Percentiles rank a stretch among this genome's conserved stretches.
Conservation (phyloP, 2,888 invertebrate genomes). For the Strigamia transsilvanica region DNA sequence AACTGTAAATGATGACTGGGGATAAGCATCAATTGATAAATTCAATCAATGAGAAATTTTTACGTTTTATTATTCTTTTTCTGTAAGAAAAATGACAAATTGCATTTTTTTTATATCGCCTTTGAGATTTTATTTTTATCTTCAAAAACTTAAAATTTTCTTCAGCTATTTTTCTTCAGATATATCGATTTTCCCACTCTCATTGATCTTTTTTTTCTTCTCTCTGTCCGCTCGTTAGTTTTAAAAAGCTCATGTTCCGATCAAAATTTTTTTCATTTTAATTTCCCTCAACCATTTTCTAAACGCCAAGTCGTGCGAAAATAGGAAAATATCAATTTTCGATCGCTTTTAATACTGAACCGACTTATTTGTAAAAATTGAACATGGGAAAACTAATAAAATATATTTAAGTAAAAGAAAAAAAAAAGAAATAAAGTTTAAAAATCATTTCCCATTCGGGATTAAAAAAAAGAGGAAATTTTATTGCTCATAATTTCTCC, state of each 20-base stretch:
- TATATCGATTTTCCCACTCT: constrained; percentile 2
- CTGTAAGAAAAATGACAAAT: not conserved
- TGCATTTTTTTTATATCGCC: too few species aligned
- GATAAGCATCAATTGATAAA: constrained; percentile 40
- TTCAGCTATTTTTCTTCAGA: not conserved
- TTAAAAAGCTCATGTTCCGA: not conserved
- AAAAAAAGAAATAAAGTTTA: too few species aligned
- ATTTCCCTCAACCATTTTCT: constrained; percentile 8
- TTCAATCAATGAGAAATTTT: not conserved
- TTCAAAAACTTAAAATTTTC: not conserved
- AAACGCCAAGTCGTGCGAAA: constrained; percentile 33
- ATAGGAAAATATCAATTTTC: constrained; percentile 31
- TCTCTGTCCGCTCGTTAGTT: not conserved
- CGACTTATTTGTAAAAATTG: not conserved
- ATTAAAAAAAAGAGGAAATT: not conserved
- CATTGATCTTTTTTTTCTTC: constrained; percentile 19
- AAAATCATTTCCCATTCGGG: not conserved
- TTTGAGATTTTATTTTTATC: too few species aligned
- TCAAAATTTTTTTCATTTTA: constrained; percentile 7
- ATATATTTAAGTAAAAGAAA: constrained; percentile 27
- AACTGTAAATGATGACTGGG: constrained; percentile 40
- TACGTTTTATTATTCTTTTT: not conserved
- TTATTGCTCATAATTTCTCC: too few species aligned
- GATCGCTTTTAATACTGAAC: not conserved
- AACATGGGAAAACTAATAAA: constrained; percentile 20